Conservation (phyloP, 2,888 invertebrate species). For the Heliothis peltigera region DNA sequence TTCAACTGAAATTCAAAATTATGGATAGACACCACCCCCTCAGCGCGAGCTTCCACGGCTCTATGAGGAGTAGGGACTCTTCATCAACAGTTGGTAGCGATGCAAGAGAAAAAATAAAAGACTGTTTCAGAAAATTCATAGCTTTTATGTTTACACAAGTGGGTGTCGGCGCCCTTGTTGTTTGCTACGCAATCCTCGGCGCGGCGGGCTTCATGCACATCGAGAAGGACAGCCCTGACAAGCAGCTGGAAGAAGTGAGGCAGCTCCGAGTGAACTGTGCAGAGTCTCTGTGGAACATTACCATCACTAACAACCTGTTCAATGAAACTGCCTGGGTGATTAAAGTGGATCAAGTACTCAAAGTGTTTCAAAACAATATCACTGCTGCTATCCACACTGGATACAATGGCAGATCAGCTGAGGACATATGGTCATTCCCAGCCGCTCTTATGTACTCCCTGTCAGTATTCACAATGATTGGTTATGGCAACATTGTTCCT, state of each 20-base stretch:
- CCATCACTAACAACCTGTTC: constrained; percentile 92
- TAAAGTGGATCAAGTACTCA: constrained; percentile 91
- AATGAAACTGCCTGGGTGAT: constrained; percentile 91
- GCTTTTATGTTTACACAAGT: constrained; percentile 98
- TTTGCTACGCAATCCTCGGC: constrained; percentile 96
- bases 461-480: constrained; percentile 97
- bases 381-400: constrained; percentile 92
- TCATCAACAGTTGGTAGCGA: constrained; percentile 92
- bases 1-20: constrained; percentile 44
- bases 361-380: constrained; percentile 92
- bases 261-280: constrained; percentile 90
- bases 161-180: constrained; percentile 96
- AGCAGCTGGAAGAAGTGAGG: constrained; percentile 86
- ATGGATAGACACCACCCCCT: constrained; percentile 82
- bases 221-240: constrained; percentile 91
- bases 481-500: constrained; percentile 96
- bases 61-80: constrained; percentile 91
- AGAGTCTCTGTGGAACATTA: constrained; percentile 92
- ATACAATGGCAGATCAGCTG: constrained; percentile 92
- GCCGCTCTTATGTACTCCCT: constrained; percentile 96
- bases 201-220: constrained; percentile 95
- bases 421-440: constrained; percentile 95
- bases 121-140: constrained; percentile 95
- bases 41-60: constrained; percentile 88
- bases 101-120: constrained; percentile 94